Evolutionary conservation across 2,888 invertebrate species (phyloP).

Genomic region (Orthonychiurus folsomi): DNA sequence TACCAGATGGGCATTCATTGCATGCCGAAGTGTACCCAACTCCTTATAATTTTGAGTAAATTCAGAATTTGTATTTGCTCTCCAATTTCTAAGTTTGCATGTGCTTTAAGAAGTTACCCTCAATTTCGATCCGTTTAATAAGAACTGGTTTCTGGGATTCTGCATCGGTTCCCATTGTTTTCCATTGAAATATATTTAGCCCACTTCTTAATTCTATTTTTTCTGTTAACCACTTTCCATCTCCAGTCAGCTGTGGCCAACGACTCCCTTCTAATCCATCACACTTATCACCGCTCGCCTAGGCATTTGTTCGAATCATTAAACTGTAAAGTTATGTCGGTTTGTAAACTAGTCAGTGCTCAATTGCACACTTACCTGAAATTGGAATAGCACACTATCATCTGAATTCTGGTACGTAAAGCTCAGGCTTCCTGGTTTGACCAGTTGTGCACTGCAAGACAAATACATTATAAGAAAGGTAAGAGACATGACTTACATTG

Average conservation of each 20-base stretch:
- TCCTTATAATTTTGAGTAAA: constrained; percentile 42
- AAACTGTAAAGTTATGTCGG: not conserved
- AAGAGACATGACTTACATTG: no score
- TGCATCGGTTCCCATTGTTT: constrained; percentile 46
- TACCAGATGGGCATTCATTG: constrained; percentile 44
- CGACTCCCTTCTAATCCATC: constrained; percentile 45
- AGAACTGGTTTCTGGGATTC: constrained; percentile 45
- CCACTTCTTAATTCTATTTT: constrained; percentile 47
- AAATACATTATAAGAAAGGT: no score
- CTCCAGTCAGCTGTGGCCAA: constrained; percentile 46
- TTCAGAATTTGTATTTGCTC: no score
- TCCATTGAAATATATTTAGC: constrained; percentile 51
- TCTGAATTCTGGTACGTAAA: constrained; percentile 50
- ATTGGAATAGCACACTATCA: constrained; percentile 47
- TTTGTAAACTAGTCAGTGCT: no score
- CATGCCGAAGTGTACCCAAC: constrained; percentile 51
- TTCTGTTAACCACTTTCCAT: constrained; percentile 47
- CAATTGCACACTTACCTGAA: no score
- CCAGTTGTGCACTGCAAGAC: constrained; percentile 49
- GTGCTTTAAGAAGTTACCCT: constrained; percentile 40
- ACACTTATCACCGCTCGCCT: constrained; percentile 50
- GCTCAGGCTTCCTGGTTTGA: constrained; percentile 48
- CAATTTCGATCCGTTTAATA: constrained; percentile 46
- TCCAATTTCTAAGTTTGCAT: not conserved
- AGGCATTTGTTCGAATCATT: constrained; percentile 4